Evolutionary conservation across 2,113 vertebrate genomes (phyloP).

Genomic region (Thermophis baileyi): DNA sequence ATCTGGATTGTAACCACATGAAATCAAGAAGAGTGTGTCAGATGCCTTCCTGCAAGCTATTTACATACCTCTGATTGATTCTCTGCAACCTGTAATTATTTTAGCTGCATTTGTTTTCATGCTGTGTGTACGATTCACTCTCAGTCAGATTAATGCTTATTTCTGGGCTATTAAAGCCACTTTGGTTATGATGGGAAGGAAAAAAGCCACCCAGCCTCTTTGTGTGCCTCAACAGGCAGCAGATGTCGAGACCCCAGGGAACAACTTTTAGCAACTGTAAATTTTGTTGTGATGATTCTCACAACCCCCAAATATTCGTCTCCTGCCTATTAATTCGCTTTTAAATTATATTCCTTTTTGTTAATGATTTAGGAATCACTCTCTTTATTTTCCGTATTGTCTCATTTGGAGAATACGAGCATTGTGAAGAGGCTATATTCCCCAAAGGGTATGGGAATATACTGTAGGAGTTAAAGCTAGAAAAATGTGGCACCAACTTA

Average conservation of each 20-base stretch:
- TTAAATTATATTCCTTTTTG: neutral
- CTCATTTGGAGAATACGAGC: neutral
- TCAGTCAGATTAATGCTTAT: conserved; percentile 31
- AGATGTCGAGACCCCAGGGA: neutral
- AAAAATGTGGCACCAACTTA: neutral
- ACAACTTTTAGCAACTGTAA: neutral
- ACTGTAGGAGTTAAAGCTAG: neutral
- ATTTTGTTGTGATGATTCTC: neutral
- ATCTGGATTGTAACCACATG: neutral
- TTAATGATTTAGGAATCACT: neutral
- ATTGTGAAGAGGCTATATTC: neutral
- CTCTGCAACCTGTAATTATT: conserved; percentile 69
- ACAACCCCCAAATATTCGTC: neutral
- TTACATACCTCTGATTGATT: conserved; percentile 63
- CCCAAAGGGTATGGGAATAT: neutral
- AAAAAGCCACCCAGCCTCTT: neutral
- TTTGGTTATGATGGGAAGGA: neutral
- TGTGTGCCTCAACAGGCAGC: neutral
- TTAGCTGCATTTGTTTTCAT: conserved; percentile 53
- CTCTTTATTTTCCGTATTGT: neutral
- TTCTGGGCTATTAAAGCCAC: conserved; percentile 26
- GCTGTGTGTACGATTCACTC: conserved; percentile 54
- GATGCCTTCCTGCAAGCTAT: conserved; percentile 52
- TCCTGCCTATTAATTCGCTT: neutral
- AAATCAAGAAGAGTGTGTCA: conserved; percentile 17